phyloP scores from a whole-genome alignment of 2,888 invertebrate species.

The Drosophila fungiperda region DNA sequence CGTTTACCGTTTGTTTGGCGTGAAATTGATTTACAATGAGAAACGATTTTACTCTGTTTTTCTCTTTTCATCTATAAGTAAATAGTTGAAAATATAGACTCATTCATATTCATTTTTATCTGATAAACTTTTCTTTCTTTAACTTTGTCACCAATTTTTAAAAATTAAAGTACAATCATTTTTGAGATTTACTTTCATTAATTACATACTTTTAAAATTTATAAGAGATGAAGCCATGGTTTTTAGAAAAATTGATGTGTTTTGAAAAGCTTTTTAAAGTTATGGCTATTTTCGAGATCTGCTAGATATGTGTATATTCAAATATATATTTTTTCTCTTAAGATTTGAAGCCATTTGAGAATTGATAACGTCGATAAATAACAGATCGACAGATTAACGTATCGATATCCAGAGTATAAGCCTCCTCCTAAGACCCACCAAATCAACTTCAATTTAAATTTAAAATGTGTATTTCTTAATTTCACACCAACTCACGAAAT shows the following conservation, averaged over 20 bases:
- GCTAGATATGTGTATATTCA: no score
- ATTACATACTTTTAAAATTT: no score
- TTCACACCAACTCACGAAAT: background rate
- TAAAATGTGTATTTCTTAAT: background rate
- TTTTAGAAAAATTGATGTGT: background rate
- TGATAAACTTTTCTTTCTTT: background rate
- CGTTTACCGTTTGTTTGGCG: conserved; percentile 77
- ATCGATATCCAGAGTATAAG: background rate
- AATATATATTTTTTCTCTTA: no score
- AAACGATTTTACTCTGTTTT: conserved; percentile 25
- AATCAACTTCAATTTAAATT: background rate
- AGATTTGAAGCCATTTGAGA: background rate
- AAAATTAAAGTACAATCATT: background rate
- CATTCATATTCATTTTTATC: no score
- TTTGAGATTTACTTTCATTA: background rate
- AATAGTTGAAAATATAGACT: background rate
- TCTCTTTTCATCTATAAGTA: conserved; percentile 1
- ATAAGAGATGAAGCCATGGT: rapidly evolving
- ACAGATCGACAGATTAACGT: background rate
- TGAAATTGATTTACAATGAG: conserved; percentile 73
- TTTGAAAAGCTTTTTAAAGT: no score
- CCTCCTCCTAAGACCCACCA: background rate
- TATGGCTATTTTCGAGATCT: no score
- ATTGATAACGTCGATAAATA: background rate
- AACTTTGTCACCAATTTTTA: background rate